Base-by-base conservation (phyloP, 2,113 vertebrate species). In the Ginglymostoma cirratum region DNA sequence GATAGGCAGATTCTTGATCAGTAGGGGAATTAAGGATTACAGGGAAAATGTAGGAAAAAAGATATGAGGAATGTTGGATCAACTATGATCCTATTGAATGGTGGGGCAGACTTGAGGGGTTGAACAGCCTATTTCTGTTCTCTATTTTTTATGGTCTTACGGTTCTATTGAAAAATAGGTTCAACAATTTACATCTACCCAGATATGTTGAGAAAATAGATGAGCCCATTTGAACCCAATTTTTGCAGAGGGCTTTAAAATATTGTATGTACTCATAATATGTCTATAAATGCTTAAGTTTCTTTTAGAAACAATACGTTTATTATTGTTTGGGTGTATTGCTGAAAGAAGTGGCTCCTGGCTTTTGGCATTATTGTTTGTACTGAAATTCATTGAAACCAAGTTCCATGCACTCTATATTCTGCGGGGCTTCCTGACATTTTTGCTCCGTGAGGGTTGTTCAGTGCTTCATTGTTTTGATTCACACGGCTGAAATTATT, bases 381-480 rank as follows among this genome's bases (percentile, higher is more conserved):
- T 42, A 23, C 24, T 12, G 67, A 23, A 24, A 23, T n/a, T n/a
- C 61, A 10, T 93, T 65, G 89, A 21, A 66, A n/a, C 8, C 10
- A 0, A 21, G 12, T 65, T 92, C 89, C 5, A n/a, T 23, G 10
- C 85, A n/a, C n/a, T 17, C 0, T 0, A n/a, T 93, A 67, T 66
- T 72, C 23, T 76, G 42, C 27, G 38, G 93, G 38, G n/a, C 69
- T 95, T 70, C 24, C 67, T 95, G 90, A 23, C 34, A 83, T 1
- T 83, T 42, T 38, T 17, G 15, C 17, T 83, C 38, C 19, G 17
- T 42, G n/a, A 4, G 42, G 38, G 8, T 83, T 83, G 19, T 42
- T 95, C 69, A 6, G 55, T 27, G 23, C 30, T 72, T 70, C 42
- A 94, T 30, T 94, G 67, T 94, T 94, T 70, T 94, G 93, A 94